phyloP scores from a whole-genome alignment of 2,888 invertebrate genomes.

The Drosophila greeni region DNA sequence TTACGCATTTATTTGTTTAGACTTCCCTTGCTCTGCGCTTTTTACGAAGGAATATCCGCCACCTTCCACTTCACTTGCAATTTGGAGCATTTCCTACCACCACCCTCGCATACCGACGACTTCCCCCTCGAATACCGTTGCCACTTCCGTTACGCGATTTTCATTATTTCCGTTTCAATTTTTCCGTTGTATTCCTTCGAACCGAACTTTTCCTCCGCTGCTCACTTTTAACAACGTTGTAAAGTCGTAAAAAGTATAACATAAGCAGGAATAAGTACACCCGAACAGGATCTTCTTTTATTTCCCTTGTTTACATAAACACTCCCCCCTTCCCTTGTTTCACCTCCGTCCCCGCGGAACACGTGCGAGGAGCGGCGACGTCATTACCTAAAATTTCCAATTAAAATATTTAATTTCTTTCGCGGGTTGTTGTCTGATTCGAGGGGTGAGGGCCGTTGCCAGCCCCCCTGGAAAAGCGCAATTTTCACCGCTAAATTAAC shows the following conservation, averaged over 20 bases:
- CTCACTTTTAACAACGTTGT: slow-evolving; percentile 70
- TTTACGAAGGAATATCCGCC: slow-evolving; percentile 24
- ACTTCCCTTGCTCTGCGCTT: slow-evolving; percentile 47
- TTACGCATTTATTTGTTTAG: slow-evolving; percentile 75
- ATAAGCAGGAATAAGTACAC: slow-evolving; percentile 43
- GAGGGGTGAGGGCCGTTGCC: slow-evolving; percentile 6
- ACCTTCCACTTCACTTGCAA: slow-evolving; percentile 47
- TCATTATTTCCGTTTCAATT: slow-evolving; percentile 76
- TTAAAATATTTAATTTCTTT: slow-evolving; percentile 75
- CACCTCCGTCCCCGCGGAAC: slow-evolving; percentile 1
- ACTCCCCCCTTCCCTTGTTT: neutral
- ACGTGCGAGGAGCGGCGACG: slow-evolving; percentile 27
- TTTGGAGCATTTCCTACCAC: slow-evolving; percentile 55
- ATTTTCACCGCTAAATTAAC: slow-evolving; percentile 74
- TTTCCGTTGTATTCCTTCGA: slow-evolving; percentile 66
- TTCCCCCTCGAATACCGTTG: slow-evolving; percentile 61
- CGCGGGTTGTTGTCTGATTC: slow-evolving; percentile 66
- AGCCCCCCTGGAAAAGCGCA: slow-evolving; percentile 50
- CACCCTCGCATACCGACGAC: slow-evolving; percentile 7
- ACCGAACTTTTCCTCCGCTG: slow-evolving; percentile 44
- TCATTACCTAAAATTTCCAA: slow-evolving; percentile 71
- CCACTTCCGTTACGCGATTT: slow-evolving; percentile 73
- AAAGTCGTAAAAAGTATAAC: slow-evolving; percentile 69
- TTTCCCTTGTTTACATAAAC: slow-evolving; percentile 59
- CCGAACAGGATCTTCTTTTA: slow-evolving; percentile 42